A percentile compares a stretch with the other conserved stretches of the same genome.
Evolutionary conservation across 2,888 invertebrate genomes (phyloP).

Genomic region (Chrysina gloriosa): DNA sequence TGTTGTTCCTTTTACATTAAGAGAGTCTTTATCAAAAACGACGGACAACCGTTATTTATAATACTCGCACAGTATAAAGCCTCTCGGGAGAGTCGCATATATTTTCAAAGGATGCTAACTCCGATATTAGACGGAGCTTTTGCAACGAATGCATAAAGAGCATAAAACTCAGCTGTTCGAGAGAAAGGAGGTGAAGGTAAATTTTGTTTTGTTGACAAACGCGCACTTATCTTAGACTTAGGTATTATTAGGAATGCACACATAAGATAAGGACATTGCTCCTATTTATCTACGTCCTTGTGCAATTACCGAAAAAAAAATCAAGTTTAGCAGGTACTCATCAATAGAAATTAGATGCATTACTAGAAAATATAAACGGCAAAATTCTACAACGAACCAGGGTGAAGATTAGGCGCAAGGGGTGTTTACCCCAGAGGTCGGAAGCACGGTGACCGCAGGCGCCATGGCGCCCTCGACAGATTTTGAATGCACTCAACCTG

Average conservation of each 20-base stretch:
- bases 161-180: constrained; percentile 22
- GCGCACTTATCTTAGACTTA: background rate
- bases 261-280: background rate
- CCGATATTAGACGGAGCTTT: background rate
- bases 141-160: background rate
- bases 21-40: constrained; percentile 18
- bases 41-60: background rate
- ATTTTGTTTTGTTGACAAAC: background rate
- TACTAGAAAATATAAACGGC: no score
- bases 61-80: constrained; percentile 1
- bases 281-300: background rate
- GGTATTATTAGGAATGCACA: background rate
- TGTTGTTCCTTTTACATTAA: constrained; percentile 17
- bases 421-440: no score
- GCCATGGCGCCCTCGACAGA: no score
- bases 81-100: no score
- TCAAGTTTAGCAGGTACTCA: no score
- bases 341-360: no score
- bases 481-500: no score
- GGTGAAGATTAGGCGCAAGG: no score
- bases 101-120: constrained; percentile 3
- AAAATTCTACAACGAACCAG: no score
- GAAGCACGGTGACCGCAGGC: no score
- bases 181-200: constrained; percentile 14
- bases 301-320: background rate